These are phyloP conservation scores for Apostichopus leukothele DNA, from an alignment of 53 echinoderm and acorn worm genomes.

Conservation along the genomic window DNA sequence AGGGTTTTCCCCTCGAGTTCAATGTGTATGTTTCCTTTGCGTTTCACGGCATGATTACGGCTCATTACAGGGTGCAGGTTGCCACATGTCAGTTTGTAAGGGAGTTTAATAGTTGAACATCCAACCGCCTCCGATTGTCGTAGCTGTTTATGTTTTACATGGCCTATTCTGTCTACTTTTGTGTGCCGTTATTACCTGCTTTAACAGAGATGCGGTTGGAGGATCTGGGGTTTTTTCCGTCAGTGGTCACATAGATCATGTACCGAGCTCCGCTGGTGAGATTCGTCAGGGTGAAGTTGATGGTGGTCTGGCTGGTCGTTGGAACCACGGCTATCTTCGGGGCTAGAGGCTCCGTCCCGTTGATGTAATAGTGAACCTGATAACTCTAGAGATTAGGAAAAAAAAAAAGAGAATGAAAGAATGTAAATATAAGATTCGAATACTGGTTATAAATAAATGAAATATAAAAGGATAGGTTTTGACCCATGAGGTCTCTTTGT, in stretches of 20 bases:
- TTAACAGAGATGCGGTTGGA: not conserved
- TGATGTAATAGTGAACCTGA: conserved; percentile 27
- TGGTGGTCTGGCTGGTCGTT: not conserved
- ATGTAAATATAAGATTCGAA: not conserved
- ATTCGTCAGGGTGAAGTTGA: conserved; percentile 8
- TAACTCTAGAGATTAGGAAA: conserved; percentile 44
- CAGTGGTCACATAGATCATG: conserved; percentile 37
- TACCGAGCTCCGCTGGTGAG: conserved; percentile 56
- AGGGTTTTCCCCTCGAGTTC: not conserved
- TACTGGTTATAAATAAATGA: no score
- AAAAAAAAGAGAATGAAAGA: not conserved
- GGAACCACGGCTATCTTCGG: not conserved
- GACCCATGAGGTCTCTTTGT: no score
- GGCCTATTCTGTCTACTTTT: no score
- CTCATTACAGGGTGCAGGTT: no score
- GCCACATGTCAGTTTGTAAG: no score
- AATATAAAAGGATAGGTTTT: no score
- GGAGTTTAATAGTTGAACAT: no score
- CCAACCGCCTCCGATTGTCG: no score
- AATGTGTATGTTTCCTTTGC: no score
- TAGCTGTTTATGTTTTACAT: no score
- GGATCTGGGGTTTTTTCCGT: not conserved
- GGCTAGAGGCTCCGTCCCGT: not conserved
- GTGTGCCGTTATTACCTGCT: not conserved
- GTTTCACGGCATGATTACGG: no score